These are phyloP conservation scores for Nematostella vectensis DNA, from an alignment of 92 coral and sea anemone species.

Conservation along the genomic window DNA sequence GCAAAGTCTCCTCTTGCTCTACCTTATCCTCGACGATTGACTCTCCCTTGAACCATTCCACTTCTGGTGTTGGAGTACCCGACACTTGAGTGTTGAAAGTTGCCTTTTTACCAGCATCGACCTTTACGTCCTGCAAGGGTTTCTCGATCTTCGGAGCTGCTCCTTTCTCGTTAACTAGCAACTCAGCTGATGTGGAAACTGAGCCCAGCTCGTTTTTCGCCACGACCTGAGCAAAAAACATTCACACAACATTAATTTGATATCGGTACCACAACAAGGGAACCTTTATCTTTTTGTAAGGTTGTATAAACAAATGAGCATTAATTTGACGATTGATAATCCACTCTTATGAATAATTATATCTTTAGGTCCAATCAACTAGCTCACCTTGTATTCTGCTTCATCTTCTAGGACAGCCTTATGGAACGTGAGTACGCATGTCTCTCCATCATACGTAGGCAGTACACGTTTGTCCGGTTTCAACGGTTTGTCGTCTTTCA, in stretches of 20 bases:
- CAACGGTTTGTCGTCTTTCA: slow-evolving; percentile 47
- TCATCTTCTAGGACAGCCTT: slow-evolving; percentile 54
- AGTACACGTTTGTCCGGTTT: slow-evolving; percentile 36
- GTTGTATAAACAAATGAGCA: too few relatives aligned
- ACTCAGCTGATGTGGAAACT: slow-evolving; percentile 51
- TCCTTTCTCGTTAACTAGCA: slow-evolving; percentile 56
- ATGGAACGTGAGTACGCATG: slow-evolving; percentile 31
- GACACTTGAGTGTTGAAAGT: slow-evolving; percentile 63
- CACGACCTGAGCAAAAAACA: too few relatives aligned
- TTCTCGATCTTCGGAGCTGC: slow-evolving; percentile 46
- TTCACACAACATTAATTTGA: too few relatives aligned
- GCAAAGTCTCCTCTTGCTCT: too few relatives aligned
- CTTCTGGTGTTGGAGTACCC: slow-evolving; percentile 59
- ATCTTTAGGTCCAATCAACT: too few relatives aligned
- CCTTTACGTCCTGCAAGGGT: slow-evolving; percentile 43
- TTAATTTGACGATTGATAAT: too few relatives aligned
- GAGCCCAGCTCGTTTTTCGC: slow-evolving; percentile 54
- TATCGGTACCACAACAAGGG: too few relatives aligned
- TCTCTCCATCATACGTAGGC: slow-evolving; percentile 46
- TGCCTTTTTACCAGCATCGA: slow-evolving; percentile 42
- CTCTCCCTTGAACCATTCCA: slow-evolving; percentile 69
- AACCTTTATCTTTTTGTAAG: too few relatives aligned
- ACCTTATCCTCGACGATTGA: slow-evolving; percentile 58
- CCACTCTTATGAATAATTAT: too few relatives aligned
- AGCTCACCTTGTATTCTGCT: slow-evolving; percentile 55